Evolutionary conservation across 2,888 invertebrate genomes (phyloP), one percentile per base, ranked within the genome.

Genomic region (Tineola bisselliella): DNA sequence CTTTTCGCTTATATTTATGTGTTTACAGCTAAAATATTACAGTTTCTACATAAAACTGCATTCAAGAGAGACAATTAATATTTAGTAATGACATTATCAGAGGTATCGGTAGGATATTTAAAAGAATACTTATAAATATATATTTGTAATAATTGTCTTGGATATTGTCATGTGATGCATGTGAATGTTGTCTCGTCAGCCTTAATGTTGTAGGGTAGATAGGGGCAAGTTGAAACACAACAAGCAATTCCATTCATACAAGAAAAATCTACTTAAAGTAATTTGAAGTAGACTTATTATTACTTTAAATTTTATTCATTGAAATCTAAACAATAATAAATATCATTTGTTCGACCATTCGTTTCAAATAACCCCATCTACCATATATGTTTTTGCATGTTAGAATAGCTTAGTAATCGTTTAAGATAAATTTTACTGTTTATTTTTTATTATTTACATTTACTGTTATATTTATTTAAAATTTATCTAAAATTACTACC

Each of bases 141-240:
- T n/a, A n/a, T n/a, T 48, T 48, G 54, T 54, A 25, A 17, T 52
- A 52, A 54, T 54, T 25, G 54, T 54, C 54, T 25, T 11, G 12
- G 8, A 54, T 54, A 25, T 54, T 12, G 54, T 54, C 25, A 54
- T 54, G 54, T 54, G 54, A 25, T 54, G 54, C 25, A 25, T 25
- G 54, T 25, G 18, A 25, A n/a, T 25, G 54, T 54, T 54, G 54
- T 54, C 18, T 5, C 25, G 54, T 48, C 48, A 15, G 15, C 15
- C 2, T 8, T 48, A 15, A 15, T 15, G 17, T 48, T 48, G 15
- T 48, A 48, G 10, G 38, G 38, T 38, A 38, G 38, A 38, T n/a
- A 38, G 10, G n/a, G 38, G 38, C 38, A n/a, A 38, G 25, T 25
- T 25, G 25, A 25, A 25, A 25, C 25, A 25, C 25, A 25, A 25